Conservation (phyloP, 1,140 invertebrate species). For the Pentalonia nigronervosa region DNA sequence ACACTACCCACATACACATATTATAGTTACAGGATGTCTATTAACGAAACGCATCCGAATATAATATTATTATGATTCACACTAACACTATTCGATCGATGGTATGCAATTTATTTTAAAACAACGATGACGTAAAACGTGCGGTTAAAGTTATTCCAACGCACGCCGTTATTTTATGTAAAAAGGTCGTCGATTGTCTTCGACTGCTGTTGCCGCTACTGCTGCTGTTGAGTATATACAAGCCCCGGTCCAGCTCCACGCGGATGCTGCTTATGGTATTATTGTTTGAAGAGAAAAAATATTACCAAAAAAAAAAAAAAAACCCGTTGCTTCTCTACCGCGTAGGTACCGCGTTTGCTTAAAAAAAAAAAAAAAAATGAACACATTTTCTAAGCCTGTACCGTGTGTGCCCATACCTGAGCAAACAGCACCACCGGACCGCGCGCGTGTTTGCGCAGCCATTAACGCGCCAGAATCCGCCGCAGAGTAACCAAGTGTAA, state of each 20-base stretch:
- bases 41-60: not conserved
- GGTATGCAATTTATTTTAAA: not conserved
- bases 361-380: slow-evolving; percentile 12
- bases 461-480: slow-evolving; percentile 34
- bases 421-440: slow-evolving; percentile 18
- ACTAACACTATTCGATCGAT: not conserved
- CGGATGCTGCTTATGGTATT: not conserved
- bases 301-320: slow-evolving; percentile 13
- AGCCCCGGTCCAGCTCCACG: not conserved
- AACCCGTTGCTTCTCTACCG: not conserved
- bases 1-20: no score
- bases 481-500: slow-evolving; percentile 56
- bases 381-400: slow-evolving; percentile 8
- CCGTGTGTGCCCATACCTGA: not conserved
- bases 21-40: not conserved
- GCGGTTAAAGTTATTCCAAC: not conserved
- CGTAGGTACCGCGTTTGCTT: not conserved
- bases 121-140: not conserved
- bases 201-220: not conserved
- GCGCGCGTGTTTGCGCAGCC: slow-evolving; percentile 54
- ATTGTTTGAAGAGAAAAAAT: not conserved
- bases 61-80: not conserved
- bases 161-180: not conserved
- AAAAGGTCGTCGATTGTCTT: not conserved
- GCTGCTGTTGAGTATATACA: no score